Conservation (phyloP, 2,888 invertebrate genomes). For the Onthophagus sagittarius region DNA sequence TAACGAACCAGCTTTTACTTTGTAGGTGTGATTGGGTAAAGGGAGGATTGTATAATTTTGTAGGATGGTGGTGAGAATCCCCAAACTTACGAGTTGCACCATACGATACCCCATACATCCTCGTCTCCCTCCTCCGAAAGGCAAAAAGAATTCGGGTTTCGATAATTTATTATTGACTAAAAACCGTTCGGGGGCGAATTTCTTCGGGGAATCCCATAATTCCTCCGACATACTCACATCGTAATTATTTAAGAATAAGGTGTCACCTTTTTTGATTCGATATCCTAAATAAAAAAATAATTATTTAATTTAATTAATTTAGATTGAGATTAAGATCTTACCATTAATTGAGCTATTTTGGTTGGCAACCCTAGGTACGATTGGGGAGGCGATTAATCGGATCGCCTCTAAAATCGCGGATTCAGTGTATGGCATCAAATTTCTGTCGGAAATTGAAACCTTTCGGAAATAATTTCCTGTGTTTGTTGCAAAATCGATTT, state of each 20-base stretch:
- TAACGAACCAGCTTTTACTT: constrained; percentile 55
- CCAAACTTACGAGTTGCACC: constrained; percentile 58
- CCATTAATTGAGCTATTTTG: constrained; percentile 60
- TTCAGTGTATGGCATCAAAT: constrained; percentile 57
- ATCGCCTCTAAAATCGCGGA: constrained; percentile 60
- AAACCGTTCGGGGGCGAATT: constrained; percentile 61
- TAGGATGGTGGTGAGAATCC: constrained; percentile 53
- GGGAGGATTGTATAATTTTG: constrained; percentile 55
- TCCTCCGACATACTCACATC: constrained; percentile 61
- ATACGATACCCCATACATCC: constrained; percentile 68
- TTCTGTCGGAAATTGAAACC: constrained; percentile 44
- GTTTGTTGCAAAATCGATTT: constrained; percentile 49
- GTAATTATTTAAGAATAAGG: constrained; percentile 66
- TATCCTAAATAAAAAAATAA: constrained; percentile 49
- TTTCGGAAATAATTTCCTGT: constrained; percentile 31
- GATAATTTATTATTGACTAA: constrained; percentile 53
- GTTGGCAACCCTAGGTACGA: constrained; percentile 65
- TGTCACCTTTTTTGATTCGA: constrained; percentile 57
- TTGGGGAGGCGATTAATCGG: constrained; percentile 62
- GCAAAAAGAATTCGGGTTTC: constrained; percentile 64
- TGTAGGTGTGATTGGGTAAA: constrained; percentile 48
- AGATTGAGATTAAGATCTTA: constrained; percentile 40
- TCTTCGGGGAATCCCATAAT: constrained; percentile 58
- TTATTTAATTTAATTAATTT: too few relatives aligned
- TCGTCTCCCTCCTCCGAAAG: constrained; percentile 63